A percentile compares a stretch with the other conserved stretches of the same genome.
Conservation (phyloP, 1,140 invertebrate genomes). For the Drosophila fuyamai region DNA sequence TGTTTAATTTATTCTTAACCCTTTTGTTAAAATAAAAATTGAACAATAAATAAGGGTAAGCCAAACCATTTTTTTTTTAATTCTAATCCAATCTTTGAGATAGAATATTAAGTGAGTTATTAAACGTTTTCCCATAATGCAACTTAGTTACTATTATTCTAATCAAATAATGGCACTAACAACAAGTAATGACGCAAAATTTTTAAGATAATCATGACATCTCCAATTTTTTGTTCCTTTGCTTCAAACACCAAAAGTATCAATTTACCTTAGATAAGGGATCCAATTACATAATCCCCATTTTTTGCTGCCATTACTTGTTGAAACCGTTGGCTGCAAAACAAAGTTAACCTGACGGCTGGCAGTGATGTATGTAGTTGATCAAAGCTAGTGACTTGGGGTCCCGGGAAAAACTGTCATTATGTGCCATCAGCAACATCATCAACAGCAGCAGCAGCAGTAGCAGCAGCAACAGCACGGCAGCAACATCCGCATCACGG, state of each 20-base stretch:
- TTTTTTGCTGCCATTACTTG: slow-evolving; percentile 7
- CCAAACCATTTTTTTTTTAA: no score
- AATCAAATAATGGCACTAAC: no score
- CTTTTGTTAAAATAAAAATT: no score
- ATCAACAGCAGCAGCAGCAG: slow-evolving; percentile 14
- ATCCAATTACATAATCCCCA: slow-evolving; percentile 18
- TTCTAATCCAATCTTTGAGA: no score
- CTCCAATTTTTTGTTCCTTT: neutral
- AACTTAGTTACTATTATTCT: no score
- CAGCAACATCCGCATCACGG: slow-evolving; percentile 16
- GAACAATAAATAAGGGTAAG: neutral
- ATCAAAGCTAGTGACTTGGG: slow-evolving; percentile 60
- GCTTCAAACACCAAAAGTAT: neutral
- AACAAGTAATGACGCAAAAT: no score
- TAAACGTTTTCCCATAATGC: no score
- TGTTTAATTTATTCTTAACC: no score
- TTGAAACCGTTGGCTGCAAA: neutral
- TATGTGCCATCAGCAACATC: slow-evolving; percentile 57
- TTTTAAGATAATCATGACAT: neutral
- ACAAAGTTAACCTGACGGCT: slow-evolving; percentile 9
- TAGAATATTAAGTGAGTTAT: no score
- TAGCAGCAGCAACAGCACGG: slow-evolving; percentile 17
- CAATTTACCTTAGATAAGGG: slow-evolving; percentile 11
- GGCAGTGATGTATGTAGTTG: slow-evolving; percentile 56
- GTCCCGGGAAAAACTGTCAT: slow-evolving; percentile 55